phyloP scores from a whole-genome alignment of 2,797 vertebrate species.

The Acrossocheilus wenchowensis region DNA sequence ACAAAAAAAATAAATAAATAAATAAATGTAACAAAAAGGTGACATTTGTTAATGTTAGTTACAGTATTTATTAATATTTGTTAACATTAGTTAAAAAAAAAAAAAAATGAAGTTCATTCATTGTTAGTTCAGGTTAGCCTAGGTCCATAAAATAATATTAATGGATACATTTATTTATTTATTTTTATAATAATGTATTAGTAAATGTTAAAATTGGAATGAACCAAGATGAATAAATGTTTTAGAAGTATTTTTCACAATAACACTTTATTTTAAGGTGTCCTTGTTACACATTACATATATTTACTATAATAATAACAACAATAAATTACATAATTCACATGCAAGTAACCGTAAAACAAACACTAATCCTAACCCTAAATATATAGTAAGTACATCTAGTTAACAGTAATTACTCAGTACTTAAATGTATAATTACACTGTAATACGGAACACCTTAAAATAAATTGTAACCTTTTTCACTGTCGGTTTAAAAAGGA shows the following conservation, averaged over 20 bases:
- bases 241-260: neutral
- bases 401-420: neutral
- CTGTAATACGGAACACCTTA: neutral
- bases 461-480: neutral
- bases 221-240: neutral
- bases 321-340: neutral
- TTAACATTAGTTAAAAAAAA: neutral
- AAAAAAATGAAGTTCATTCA: neutral
- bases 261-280: neutral
- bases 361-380: neutral
- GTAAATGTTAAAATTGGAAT: neutral
- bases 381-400: neutral
- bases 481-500: neutral
- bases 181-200: neutral
- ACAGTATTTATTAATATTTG: neutral
- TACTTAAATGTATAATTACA: neutral
- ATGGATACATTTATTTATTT: neutral
- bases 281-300: neutral
- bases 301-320: neutral
- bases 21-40: neutral
- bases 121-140: neutral
- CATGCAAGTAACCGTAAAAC: neutral
- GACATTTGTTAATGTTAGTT: neutral
- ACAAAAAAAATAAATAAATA: no score
- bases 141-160: neutral